Percentiles rank a stretch among this genome's conserved stretches.
Conservation (phyloP, 1,140 invertebrate genomes). For the Drosophila cardini region DNA sequence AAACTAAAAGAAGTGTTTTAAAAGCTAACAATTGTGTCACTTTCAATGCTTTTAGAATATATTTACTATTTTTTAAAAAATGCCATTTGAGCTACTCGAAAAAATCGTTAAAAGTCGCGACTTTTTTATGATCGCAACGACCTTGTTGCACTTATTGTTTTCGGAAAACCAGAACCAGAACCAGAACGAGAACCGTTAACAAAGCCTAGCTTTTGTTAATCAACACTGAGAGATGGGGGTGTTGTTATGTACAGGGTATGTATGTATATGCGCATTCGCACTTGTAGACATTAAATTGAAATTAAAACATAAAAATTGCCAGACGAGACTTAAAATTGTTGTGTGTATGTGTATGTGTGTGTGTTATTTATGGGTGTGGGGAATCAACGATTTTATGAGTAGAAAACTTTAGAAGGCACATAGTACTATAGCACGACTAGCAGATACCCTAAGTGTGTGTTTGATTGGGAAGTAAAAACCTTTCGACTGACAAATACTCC, state of each 20-base stretch:
- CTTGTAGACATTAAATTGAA: slow-evolving; percentile 41
- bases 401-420: slow-evolving; percentile 1
- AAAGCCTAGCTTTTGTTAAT: slow-evolving; percentile 34
- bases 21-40: too few species aligned
- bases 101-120: background rate
- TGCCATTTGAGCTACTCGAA: background rate
- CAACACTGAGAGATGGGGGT: background rate
- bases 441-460: background rate
- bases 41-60: too few species aligned
- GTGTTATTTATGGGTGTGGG: slow-evolving; percentile 33
- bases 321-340: slow-evolving; percentile 26
- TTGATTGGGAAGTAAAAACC: too few species aligned
- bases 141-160: slow-evolving; percentile 14
- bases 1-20: too few species aligned
- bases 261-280: slow-evolving; percentile 14
- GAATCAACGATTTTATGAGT: slow-evolving; percentile 10
- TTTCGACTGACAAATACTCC: too few species aligned
- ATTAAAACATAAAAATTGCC: slow-evolving; percentile 49
- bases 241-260: background rate
- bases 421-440: too few species aligned
- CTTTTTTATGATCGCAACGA: background rate
- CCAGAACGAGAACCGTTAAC: slow-evolving; percentile 11
- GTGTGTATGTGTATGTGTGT: background rate
- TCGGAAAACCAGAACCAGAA: background rate
- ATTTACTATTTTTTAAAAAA: background rate